Conservation (phyloP, 2,888 invertebrate genomes). For the Synergus gifuensis region DNA sequence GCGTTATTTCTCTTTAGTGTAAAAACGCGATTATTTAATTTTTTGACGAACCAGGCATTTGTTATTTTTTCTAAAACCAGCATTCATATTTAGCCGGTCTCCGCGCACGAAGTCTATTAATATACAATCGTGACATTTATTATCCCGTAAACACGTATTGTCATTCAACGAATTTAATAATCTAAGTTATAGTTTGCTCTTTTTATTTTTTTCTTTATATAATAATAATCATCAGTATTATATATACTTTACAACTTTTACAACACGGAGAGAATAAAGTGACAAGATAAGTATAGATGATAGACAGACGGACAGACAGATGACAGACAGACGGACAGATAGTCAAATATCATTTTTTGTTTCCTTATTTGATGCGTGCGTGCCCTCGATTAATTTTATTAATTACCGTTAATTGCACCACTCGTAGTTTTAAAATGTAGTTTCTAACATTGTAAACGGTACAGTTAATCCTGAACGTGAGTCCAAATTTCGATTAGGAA, state of each 20-base stretch:
- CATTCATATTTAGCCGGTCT: constrained; percentile 30
- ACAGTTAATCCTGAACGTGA: constrained; percentile 48
- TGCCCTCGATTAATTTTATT: constrained; percentile 11
- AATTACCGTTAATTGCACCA: constrained; percentile 31
- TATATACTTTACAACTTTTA: constrained; percentile 69
- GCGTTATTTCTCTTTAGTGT: constrained; percentile 20
- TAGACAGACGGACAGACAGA: constrained; percentile 71
- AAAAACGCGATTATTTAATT: constrained; percentile 35
- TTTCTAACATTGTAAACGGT: constrained; percentile 28
- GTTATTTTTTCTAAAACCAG: constrained; percentile 20
- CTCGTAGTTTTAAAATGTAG: constrained; percentile 32
- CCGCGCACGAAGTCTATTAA: constrained; percentile 52
- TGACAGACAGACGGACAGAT: constrained; percentile 68
- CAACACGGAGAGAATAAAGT: constrained; percentile 74
- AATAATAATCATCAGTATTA: constrained; percentile 53
- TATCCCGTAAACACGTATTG: constrained; percentile 70
- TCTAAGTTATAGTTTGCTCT: constrained; percentile 41
- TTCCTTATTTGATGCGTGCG: constrained; percentile 47
- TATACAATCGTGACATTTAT: constrained; percentile 58
- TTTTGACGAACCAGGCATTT: constrained; percentile 27
- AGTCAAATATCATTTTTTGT: constrained; percentile 56
- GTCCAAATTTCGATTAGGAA: constrained; percentile 55
- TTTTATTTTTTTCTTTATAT: constrained; percentile 58
- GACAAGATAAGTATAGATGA: constrained; percentile 67
- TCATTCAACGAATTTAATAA: constrained; percentile 69